Evolutionary conservation across 1,140 invertebrate genomes (phyloP).

Genomic region (Octopus bimaculoides): DNA sequence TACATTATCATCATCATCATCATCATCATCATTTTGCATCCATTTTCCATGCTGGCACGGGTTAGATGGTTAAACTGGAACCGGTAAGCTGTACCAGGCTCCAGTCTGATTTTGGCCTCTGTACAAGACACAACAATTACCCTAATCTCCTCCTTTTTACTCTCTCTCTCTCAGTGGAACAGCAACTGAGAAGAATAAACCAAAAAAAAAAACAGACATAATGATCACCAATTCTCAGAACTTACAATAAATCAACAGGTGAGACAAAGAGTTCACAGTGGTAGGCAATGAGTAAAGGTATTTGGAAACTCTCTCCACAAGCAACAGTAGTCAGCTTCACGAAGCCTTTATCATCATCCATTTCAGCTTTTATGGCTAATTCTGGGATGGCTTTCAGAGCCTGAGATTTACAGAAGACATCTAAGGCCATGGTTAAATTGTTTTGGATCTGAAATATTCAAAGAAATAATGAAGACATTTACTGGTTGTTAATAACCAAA

Average conservation of each 20-base stretch:
- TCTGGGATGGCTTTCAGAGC: conserved; percentile 67
- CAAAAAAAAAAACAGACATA: too few species aligned
- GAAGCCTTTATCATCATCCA: conserved; percentile 58
- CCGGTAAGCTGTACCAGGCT: too few species aligned
- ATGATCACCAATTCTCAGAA: conserved; percentile 19
- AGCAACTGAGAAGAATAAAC: too few species aligned
- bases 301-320: conserved; percentile 70
- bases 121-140: too few species aligned
- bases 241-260: conserved; percentile 73
- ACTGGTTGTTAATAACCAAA: neutral
- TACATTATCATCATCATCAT: too few species aligned
- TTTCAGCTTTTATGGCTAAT: conserved; percentile 63
- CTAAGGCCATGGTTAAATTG: conserved; percentile 73
- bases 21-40: too few species aligned
- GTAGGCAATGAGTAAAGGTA: conserved; percentile 77
- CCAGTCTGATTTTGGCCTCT: too few species aligned
- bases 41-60: too few species aligned
- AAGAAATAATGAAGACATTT: neutral
- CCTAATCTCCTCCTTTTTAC: too few species aligned
- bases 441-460: conserved; percentile 67
- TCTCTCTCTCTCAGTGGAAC: too few species aligned
- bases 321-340: conserved; percentile 72
- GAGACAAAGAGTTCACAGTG: conserved; percentile 74
- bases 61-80: too few species aligned
- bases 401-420: conserved; percentile 72